phyloP scores from a whole-genome alignment of 2,113 vertebrate genomes.

The Hippocampus abdominalis region DNA sequence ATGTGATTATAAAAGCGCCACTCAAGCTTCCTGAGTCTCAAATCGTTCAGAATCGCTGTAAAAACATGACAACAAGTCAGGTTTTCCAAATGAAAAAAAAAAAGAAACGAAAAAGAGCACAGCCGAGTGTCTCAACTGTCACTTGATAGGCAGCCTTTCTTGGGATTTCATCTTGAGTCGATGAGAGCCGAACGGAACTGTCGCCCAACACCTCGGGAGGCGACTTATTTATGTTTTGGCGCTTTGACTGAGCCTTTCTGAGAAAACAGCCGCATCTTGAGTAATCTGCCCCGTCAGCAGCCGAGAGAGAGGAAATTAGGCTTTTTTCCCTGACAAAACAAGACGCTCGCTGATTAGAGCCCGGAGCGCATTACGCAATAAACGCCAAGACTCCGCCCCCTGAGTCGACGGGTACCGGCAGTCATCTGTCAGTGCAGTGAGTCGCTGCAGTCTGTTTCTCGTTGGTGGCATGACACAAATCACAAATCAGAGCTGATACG shows the following conservation, averaged over 20 bases:
- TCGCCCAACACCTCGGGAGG: no score
- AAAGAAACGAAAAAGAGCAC: no score
- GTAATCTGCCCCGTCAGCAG: constrained; percentile 31
- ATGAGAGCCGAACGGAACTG: no score
- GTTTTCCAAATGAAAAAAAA: no score
- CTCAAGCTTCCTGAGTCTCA: not conserved
- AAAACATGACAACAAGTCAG: no score
- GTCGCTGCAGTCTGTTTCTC: constrained; percentile 7
- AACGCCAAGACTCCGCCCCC: constrained; percentile 16
- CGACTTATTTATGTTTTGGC: no score
- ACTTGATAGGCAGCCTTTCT: not conserved
- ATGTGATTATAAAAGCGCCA: not conserved
- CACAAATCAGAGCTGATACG: not conserved
- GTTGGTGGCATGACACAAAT: not conserved
- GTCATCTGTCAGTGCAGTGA: constrained; percentile 1
- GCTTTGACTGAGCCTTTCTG: constrained; percentile 13
- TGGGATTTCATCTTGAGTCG: no score
- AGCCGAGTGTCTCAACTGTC: not conserved
- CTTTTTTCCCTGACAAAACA: constrained; percentile 43
- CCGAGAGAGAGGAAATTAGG: constrained; percentile 35
- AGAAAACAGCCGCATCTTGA: constrained; percentile 22
- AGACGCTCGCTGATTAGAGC: constrained; percentile 49
- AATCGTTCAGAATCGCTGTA: no score
- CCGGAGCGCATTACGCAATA: constrained; percentile 41
- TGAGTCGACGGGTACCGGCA: constrained; percentile 28